A percentile compares a stretch with the other conserved stretches of the same genome.
Evolutionary conservation across 2,888 invertebrate genomes (phyloP).

Genomic region (Xylophagus ater): DNA sequence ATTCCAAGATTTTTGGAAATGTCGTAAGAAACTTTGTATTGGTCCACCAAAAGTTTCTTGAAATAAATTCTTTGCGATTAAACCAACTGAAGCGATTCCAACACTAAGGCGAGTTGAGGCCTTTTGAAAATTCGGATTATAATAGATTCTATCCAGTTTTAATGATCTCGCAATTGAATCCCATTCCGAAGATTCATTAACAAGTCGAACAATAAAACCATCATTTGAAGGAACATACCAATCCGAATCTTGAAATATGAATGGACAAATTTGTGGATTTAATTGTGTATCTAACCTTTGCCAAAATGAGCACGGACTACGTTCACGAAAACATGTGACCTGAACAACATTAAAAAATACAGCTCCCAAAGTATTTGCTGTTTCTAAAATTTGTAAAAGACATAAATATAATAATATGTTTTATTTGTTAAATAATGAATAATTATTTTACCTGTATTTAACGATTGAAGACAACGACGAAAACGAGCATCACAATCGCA

Average conservation of each 20-base stretch:
- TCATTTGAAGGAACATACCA: conserved; percentile 31
- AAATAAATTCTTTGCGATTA: conserved; percentile 32
- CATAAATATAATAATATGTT: neutral
- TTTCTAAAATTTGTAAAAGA: conserved; percentile 35
- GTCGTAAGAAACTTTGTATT: conserved; percentile 24
- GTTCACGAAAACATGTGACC: conserved; percentile 58
- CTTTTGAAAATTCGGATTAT: conserved; percentile 17
- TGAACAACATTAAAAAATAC: conserved; percentile 66
- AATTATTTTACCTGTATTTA: conserved; percentile 42
- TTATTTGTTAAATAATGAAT: neutral
- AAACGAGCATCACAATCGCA: conserved; percentile 66
- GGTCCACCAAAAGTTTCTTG: conserved; percentile 29
- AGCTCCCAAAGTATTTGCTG: conserved; percentile 60
- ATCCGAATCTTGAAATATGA: conserved; percentile 30
- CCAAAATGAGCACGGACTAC: conserved; percentile 50
- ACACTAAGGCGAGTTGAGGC: conserved; percentile 29
- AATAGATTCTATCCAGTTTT: neutral
- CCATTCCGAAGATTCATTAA: conserved; percentile 1
- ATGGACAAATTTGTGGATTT: conserved; percentile 23
- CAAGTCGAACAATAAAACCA: conserved; percentile 8
- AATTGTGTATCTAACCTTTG: conserved; percentile 43
- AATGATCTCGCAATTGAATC: conserved; percentile 1
- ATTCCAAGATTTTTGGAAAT: conserved; percentile 24
- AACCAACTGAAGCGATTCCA: conserved; percentile 33
- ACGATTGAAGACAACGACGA: conserved; percentile 53